Conservation (phyloP, 2,888 invertebrate genomes). For the Microctonus hyperodae region DNA sequence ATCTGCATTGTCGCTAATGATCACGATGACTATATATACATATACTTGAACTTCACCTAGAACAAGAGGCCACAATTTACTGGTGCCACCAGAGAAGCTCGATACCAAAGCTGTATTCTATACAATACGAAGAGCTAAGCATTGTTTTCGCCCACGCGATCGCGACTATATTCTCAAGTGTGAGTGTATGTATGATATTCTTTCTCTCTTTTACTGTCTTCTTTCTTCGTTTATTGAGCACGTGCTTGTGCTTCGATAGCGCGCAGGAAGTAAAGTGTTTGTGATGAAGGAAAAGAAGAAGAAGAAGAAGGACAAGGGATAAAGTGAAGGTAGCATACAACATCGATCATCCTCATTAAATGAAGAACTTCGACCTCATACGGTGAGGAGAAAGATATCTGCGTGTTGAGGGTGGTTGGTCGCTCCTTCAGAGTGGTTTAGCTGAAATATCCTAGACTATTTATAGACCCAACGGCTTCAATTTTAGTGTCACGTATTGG, state of each 20-base stretch:
- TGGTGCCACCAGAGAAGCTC: constrained; percentile 16
- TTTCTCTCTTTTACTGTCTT: not conserved
- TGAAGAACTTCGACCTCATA: constrained; percentile 24
- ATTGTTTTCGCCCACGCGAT: constrained; percentile 34
- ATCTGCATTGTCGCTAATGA: constrained; percentile 40
- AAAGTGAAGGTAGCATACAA: not conserved
- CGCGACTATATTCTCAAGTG: not conserved
- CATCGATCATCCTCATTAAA: constrained; percentile 34
- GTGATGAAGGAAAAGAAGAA: not conserved
- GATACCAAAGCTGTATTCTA: not conserved
- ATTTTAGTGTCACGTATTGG: constrained; percentile 26
- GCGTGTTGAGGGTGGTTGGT: not conserved
- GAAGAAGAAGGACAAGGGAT: not conserved
- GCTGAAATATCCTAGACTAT: constrained; percentile 14
- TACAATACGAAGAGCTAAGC: constrained; percentile 7
- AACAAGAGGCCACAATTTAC: constrained; percentile 18
- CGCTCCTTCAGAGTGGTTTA: not conserved
- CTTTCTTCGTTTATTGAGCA: constrained; percentile 20
- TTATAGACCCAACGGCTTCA: constrained; percentile 10
- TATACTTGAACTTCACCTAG: constrained; percentile 29
- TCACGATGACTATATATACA: constrained; percentile 41
- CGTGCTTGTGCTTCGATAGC: constrained; percentile 19
- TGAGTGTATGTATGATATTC: not conserved
- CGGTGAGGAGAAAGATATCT: constrained; percentile 14
- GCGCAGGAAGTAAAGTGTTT: not conserved